phyloP scores from a whole-genome alignment of 1,140 invertebrate genomes.

The Procambarus virginalis region DNA sequence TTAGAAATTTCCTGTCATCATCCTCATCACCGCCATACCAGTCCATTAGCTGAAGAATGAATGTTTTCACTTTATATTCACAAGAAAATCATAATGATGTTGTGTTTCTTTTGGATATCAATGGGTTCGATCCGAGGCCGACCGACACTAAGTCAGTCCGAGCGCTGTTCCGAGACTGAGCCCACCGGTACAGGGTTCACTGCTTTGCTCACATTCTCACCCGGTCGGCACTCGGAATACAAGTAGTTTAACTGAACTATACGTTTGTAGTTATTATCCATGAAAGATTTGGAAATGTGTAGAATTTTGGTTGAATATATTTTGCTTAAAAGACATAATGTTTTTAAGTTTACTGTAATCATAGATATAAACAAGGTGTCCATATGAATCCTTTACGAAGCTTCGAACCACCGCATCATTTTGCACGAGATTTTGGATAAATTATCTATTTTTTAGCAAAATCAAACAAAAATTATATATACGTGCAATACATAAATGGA shows the following conservation, averaged over 20 bases:
- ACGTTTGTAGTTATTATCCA: too few species aligned
- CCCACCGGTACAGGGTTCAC: conserved; percentile 47
- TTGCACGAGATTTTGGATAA: too few species aligned
- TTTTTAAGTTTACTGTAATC: background rate
- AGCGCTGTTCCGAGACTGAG: conserved; percentile 58
- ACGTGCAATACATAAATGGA: too few species aligned
- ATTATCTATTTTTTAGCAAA: too few species aligned
- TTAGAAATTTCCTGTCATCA: background rate
- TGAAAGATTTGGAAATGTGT: too few species aligned
- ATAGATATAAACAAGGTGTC: too few species aligned
- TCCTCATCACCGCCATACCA: background rate
- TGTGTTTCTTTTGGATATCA: background rate
- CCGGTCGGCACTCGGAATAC: background rate
- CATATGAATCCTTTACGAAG: too few species aligned
- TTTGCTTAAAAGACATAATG: background rate
- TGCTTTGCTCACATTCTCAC: background rate
- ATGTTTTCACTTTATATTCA: background rate
- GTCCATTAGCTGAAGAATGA: background rate
- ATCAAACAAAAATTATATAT: too few species aligned
- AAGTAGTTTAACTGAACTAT: background rate
- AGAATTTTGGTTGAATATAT: background rate
- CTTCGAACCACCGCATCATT: too few species aligned
- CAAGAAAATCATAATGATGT: conserved; percentile 4
- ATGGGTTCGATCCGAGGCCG: background rate
- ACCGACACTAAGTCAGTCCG: background rate